Conservation (phyloP, 2,888 invertebrate species). For the Hypolimnas misippus region DNA sequence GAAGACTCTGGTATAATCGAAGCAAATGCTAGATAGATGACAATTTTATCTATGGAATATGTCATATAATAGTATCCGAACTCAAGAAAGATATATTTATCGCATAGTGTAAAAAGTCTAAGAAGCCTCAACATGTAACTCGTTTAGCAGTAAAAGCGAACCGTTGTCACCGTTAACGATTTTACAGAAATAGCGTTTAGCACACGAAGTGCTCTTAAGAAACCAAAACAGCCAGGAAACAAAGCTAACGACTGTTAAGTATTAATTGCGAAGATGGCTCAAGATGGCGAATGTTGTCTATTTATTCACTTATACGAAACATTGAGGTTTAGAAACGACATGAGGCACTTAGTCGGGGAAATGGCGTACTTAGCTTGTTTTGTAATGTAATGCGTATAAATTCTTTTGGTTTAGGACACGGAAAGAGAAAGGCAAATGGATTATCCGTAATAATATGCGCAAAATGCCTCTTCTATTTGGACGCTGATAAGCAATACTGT, state of each 20-base stretch:
- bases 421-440: too few relatives aligned
- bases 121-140: conserved; percentile 30
- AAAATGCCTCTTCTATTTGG: too few relatives aligned
- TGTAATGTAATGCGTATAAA: background rate
- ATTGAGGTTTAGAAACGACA: background rate
- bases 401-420: too few relatives aligned
- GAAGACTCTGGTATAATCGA: too few relatives aligned
- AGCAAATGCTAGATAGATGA: too few relatives aligned
- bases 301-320: conserved; percentile 18
- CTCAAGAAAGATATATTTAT: too few relatives aligned
- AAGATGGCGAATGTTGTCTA: conserved; percentile 21
- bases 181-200: conserved; percentile 39
- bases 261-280: conserved; percentile 36
- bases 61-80: too few relatives aligned
- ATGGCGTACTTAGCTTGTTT: background rate
- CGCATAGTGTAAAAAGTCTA: background rate
- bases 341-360: background rate
- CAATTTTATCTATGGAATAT: too few relatives aligned
- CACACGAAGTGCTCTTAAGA: conserved; percentile 28
- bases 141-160: conserved; percentile 40
- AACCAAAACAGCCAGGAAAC: conserved; percentile 30
- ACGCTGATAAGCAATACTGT: too few relatives aligned
- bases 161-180: conserved; percentile 40
- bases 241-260: conserved; percentile 23
- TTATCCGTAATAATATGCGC: too few relatives aligned